phyloP scores from a whole-genome alignment of 2,797 vertebrate species.

The Vipera ursinii region DNA sequence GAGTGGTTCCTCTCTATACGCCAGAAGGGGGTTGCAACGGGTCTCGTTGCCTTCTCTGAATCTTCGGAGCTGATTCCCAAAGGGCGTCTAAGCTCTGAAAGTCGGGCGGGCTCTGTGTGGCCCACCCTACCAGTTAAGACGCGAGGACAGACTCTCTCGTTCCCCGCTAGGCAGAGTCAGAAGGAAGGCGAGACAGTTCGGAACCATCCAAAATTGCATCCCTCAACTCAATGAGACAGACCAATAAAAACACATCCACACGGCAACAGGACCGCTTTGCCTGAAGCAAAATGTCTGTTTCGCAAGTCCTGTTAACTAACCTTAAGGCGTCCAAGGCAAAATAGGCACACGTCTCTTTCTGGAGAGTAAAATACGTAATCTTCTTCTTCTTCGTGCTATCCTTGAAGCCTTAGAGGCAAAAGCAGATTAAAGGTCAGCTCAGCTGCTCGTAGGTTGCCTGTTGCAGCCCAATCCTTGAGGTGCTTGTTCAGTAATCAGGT shows the following conservation, averaged over 20 bases:
- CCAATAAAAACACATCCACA: neutral
- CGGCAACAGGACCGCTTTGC: too few relatives aligned
- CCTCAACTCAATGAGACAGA: neutral
- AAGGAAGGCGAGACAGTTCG: neutral
- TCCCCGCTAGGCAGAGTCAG: neutral
- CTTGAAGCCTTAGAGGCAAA: neutral
- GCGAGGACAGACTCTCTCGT: neutral
- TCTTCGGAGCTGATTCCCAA: neutral
- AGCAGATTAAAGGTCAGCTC: neutral
- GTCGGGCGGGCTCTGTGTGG: neutral
- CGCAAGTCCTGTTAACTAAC: neutral
- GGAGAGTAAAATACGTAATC: neutral
- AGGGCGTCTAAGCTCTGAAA: neutral
- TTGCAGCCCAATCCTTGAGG: neutral
- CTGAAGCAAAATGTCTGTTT: neutral
- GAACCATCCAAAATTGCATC: neutral
- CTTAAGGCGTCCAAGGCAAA: neutral
- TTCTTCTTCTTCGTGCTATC: neutral
- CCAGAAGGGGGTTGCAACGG: neutral
- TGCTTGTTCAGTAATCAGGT: neutral
- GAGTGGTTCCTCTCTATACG: too few relatives aligned
- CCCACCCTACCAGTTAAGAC: neutral
- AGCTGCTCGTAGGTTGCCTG: too few relatives aligned
- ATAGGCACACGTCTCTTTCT: neutral
- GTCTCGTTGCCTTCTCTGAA: neutral